Conservation (phyloP, 2,113 vertebrate species). For the Corythornis madagascariensis region DNA sequence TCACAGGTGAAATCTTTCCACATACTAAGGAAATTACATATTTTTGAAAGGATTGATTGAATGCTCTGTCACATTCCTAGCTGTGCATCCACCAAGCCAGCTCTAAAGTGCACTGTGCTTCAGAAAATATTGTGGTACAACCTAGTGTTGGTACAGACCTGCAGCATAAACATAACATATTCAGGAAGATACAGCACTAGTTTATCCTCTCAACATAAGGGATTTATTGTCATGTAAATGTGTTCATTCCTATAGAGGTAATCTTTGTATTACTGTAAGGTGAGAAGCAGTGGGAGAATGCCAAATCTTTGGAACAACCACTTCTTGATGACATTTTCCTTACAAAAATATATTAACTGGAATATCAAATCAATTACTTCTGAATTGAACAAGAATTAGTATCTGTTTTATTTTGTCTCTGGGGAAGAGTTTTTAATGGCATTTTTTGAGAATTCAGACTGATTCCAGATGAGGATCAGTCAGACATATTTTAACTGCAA, state of each 20-base stretch:
- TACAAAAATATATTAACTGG: background rate
- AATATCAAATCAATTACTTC: background rate
- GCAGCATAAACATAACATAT: background rate
- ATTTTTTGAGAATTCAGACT: background rate
- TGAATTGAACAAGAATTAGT: background rate
- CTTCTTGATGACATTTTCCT: background rate
- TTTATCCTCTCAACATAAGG: background rate
- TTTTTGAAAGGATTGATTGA: conserved; percentile 34
- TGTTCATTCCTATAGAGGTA: background rate
- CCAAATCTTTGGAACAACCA: background rate
- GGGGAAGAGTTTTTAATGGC: background rate
- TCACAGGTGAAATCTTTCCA: background rate
- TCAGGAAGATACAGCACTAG: background rate
- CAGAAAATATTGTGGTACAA: background rate
- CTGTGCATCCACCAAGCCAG: background rate
- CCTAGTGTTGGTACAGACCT: background rate
- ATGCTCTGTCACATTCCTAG: background rate
- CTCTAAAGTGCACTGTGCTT: background rate
- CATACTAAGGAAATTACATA: conserved; percentile 1
- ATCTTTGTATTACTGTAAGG: background rate
- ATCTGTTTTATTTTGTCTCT: background rate
- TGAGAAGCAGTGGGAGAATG: background rate
- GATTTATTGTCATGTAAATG: background rate
- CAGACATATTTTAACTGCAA: background rate
- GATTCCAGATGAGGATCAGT: background rate